Evolutionary conservation across 2,888 invertebrate species (phyloP), one percentile per base, ranked within the genome.

Genomic region (Miltochrista miniata): DNA sequence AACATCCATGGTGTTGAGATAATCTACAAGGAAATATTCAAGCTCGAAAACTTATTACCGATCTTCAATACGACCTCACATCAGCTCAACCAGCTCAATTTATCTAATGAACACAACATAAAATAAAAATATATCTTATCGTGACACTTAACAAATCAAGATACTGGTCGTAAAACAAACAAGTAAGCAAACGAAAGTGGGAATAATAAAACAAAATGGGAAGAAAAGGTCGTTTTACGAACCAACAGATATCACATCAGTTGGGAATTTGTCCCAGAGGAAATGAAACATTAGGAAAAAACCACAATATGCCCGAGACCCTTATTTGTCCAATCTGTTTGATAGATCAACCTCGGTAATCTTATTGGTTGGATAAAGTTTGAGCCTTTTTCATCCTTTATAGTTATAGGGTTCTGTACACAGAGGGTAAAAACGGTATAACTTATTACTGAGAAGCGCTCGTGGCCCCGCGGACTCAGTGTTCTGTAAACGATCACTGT

Each of bases 181-280:
- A 41, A 53, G 44, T 55, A 56, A 64, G 53, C 53, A 48, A 31
- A 59, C 49, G 56, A 50, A 55, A 57, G 42, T 24, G 18, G 5
- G 2, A 24, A 24, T 24, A 24, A 24, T 24, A 24, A 24, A 24
- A 24, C 18, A 61, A 68, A 56, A 55, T 12, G 8, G 15, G 37
- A 49, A 51, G 24, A 48, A 35, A 46, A 40, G 49, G 52, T n/a
- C 46, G 45, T 48, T 51, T 57, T 49, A 41, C 45, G 62, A 51
- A 51, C 52, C 35, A 30, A 54, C 44, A 61, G 56, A 61, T 61
- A 64, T 59, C 59, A 64, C 64, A 68, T 61, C 57, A 56, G 68
- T 55, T 51, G 43, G 35, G 37, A 38, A 62, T 42, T 15, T 51
- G 36, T 52, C 62, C 12, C 56, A 1, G 41, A 56, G 57, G 69